Base-by-base conservation (phyloP, 2,888 invertebrate species). In the Oscheius sp. region DNA sequence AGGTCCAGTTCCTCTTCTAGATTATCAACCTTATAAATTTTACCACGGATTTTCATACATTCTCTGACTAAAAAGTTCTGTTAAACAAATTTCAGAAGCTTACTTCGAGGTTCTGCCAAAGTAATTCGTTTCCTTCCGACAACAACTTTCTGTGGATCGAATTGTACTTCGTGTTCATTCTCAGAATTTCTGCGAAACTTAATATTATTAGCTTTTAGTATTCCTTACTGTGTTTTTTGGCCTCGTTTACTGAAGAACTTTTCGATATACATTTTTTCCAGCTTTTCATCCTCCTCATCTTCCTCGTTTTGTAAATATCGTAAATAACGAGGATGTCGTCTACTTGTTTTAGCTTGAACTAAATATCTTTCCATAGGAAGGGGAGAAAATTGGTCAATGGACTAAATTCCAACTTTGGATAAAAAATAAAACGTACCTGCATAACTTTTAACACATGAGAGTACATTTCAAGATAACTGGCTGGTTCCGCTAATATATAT, bases 381-480 rank as follows among this genome's bases (percentile, higher is more conserved):
- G 3, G 81, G 80, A 1, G 59, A 29, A 6, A 91, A 77, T 12
- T 58, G 68, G 29, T 56, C 70, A 1, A 78, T 55, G 2, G 59
- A 72, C 73, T 83, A 74, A 56, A 41, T 25, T 35, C 35, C 29
- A 35, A 49, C 5, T 23, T 68, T 5, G 1, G 13, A 25, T 18
- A 25, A 71, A 63, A 27, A 27, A n/a, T n/a, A 52, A 89, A 89
- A 66, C 92, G 91, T 0, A 89, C 89, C 85, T 93, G 92, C 29
- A 95, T 87, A n/a, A 92, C 93, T 79, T 91, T 91, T 69, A 94
- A 89, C 0, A 94, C 93, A 85, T 93, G 92, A 77, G 92, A 91
- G 87, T 94, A 94, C 0, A 94, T 93, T 86, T 94, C 94, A 87
- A 94, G 94, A 88, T 93, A 95, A 0, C 93, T 92, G 66, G 92